Evolutionary conservation across 2,888 invertebrate species (phyloP), one percentile per base, ranked within the genome.

Genomic region (Agrotis clavis): DNA sequence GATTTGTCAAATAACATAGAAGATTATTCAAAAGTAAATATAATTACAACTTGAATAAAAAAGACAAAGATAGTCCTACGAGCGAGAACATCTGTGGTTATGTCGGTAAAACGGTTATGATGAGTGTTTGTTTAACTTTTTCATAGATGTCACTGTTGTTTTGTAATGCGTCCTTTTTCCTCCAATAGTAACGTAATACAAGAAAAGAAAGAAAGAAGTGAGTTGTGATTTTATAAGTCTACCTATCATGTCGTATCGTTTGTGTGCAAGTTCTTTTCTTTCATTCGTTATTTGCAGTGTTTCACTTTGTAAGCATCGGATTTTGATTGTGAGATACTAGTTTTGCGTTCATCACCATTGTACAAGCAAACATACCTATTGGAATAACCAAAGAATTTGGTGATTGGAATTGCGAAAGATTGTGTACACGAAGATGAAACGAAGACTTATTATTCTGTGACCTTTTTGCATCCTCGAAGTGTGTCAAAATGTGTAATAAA

Each of bases 281-380:
- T 92, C 92, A 92, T 93, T 93, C 92, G 92, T 90, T 92, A 92
- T 91, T 92, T 90, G 92, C 90, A 92, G 92, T 92, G 92, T 92
- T 92, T 94, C 92, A 92, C 86, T 89, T 89, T 88, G 89, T 90
- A 87, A 91, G 92, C 92, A 90, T 91, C 90, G 81, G 81, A 82
- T 81, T 88, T 82, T 86, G 84, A 89, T 88, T 84, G 87, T 82
- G 87, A 86, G 69, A 82, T 66, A 72, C 73, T 76, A 68, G 65
- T 67, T 74, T 75, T 86, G 83, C 85, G 83, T 79, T 80, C 83
- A 71, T 68, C 69, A 77, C 69, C 75, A 85, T 53, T 75, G 71
- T 76, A 71, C 68, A 75, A 73, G 64, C 60, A 77, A 72, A 57
- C 45, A 62, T 48, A 61, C 57, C 1, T 64, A 71, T 69, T 81